Conservation (phyloP, 2,888 invertebrate genomes). For the Drosophila antonietae region DNA sequence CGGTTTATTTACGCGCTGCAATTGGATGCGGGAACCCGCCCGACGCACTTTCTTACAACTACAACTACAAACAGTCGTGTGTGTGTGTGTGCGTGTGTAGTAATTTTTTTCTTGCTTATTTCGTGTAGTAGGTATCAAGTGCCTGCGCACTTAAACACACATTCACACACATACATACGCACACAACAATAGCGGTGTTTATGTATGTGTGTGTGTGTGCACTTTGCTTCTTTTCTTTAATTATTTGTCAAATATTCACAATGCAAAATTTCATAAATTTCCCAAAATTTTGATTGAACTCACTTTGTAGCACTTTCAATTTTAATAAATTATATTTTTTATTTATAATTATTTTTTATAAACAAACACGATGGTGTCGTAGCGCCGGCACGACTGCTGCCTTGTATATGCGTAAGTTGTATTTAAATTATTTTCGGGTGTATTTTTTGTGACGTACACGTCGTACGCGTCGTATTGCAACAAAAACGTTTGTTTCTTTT, state of each 20-base stretch:
- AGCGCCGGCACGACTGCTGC: constrained; percentile 20
- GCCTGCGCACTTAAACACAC: constrained; percentile 49
- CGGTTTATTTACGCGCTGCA: constrained; percentile 74
- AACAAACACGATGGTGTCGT: constrained; percentile 36
- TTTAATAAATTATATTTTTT: constrained; percentile 14
- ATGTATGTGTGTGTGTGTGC: constrained; percentile 8
- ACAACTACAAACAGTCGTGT: constrained; percentile 38
- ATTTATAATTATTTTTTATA: constrained; percentile 15
- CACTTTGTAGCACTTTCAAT: constrained; percentile 36
- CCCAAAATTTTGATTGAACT: constrained; percentile 26
- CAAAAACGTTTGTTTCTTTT: constrained; percentile 32
- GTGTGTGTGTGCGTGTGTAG: constrained; percentile 27
- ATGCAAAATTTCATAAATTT: constrained; percentile 27
- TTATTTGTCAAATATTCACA: constrained; percentile 47
- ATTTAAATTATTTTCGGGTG: constrained; percentile 8
- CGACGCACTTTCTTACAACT: constrained; percentile 61
- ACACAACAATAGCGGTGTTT: constrained; percentile 19
- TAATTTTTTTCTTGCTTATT: constrained; percentile 31
- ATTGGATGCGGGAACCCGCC: constrained; percentile 55
- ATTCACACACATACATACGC: constrained; percentile 29
- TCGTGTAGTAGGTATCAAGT: constrained; percentile 59
- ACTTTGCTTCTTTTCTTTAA: constrained; percentile 21
- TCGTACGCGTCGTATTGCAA: constrained; percentile 24
- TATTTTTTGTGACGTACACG: constrained; percentile 18
- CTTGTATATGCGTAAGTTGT: background rate